A percentile compares a stretch with the other conserved stretches of the same genome.
These are phyloP conservation scores for Anas bernieri DNA, from an alignment of 2,797 vertebrate genomes.

Conservation along the genomic window DNA sequence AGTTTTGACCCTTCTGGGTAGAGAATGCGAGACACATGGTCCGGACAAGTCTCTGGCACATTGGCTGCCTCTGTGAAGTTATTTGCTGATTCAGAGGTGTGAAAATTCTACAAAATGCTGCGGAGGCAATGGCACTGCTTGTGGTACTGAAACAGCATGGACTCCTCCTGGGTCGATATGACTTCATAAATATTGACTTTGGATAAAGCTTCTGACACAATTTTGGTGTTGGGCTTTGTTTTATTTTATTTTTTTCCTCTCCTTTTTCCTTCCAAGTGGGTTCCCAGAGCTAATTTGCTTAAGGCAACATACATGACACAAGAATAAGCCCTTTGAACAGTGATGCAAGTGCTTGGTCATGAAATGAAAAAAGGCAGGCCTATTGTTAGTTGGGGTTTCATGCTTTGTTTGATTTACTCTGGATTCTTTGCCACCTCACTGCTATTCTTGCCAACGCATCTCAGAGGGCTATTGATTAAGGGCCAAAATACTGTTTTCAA, in stretches of 20 bases:
- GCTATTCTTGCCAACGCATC: constrained; percentile 8
- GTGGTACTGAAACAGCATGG: constrained; percentile 46
- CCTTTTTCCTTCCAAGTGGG: constrained; percentile 17
- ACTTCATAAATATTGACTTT: constrained; percentile 67
- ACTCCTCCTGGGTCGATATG: background rate
- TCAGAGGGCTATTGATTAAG: background rate
- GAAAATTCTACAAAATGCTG: constrained; percentile 14
- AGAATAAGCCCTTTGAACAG: constrained; percentile 48
- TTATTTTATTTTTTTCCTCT: background rate
- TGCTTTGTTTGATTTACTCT: constrained; percentile 9
- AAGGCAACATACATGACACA: constrained; percentile 31
- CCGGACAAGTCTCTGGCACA: constrained; percentile 1
- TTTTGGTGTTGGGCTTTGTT: background rate
- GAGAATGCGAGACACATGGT: background rate
- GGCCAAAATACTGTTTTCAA: background rate
- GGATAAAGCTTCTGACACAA: constrained; percentile 59
- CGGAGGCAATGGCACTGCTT: constrained; percentile 59
- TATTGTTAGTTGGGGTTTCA: background rate
- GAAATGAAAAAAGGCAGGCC: constrained; percentile 25
- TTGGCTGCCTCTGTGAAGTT: constrained; percentile 33
- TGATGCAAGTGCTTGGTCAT: constrained; percentile 29
- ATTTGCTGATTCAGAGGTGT: constrained; percentile 66
- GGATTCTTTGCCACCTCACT: constrained; percentile 8
- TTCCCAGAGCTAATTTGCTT: constrained; percentile 43
- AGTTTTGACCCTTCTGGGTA: background rate